Base-by-base conservation (phyloP, 2,113 vertebrate genomes). In the Thamnaconus septentrionalis region DNA sequence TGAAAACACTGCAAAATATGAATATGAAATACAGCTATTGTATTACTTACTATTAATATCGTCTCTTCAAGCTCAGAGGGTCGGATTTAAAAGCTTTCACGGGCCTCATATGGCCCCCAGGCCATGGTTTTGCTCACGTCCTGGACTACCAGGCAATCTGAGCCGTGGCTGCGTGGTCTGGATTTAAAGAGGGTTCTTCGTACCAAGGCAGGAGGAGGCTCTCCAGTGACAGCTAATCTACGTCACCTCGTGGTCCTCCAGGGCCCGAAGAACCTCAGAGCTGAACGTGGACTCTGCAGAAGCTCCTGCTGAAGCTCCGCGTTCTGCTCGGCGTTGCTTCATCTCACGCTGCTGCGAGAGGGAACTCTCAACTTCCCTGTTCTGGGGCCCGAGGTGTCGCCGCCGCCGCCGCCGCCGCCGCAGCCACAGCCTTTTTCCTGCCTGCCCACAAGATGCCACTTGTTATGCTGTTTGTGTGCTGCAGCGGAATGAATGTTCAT, bases 401-500 rank as follows among this genome's bases (percentile, higher is more conserved):
- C 59, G 66, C 68, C 59, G 50, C 75, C 59, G 66, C 68, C 59
- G 50, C 75, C 18, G 18, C 18, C 18, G 18, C 18, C 18, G 18
- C 18, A 31, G 18, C 18, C 18, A 31, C 18, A 83, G 81, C 84
- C 18, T 79, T 82, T 82, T 86, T 86, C 82, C 85, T 85, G 78
- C 76, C 53, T 60, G 64, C 79, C 50, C 71, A 72, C 56, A 85
- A 31, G 18, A 78, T 78, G 77, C 79, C 67, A 57, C 71, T 64
- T 42, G 56, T 42, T 64, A 45, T 75, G 68, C 59, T 78, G 75
- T 68, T 82, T 60, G 48, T 8, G 48, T 65, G 8, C 39, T 4
- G 9, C 41, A n/a, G 61, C 53, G 47, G 52, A 7, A 59, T 53
- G 46, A 59, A 18, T 59, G 18, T 57, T 58, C 41, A 48, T 58